Evolutionary conservation across 2,888 invertebrate genomes (phyloP), one percentile per base, ranked within the genome.

Genomic region (Tiliacea citrago): DNA sequence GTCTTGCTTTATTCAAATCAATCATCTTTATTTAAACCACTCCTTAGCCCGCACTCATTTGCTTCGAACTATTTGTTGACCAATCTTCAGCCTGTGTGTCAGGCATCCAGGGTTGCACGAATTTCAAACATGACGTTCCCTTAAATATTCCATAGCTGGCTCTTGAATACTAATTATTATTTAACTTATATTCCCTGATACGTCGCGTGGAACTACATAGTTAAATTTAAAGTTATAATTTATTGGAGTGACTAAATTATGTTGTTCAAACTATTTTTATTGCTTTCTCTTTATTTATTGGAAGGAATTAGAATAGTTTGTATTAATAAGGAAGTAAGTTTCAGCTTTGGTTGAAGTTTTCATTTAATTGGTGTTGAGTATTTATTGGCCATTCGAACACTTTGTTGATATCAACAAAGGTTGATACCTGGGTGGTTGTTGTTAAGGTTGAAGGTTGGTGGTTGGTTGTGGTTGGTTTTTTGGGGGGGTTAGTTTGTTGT

Each of bases 111-210:
- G 87, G 86, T 84, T 82, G 88, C 88, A 91, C 88, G 90, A 91
- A 89, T 88, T 85, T 88, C 87, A 80, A 89, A 83, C 90, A 87
- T 89, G 86, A 84, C 90, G 86, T 55, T 75, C 82, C 86, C 79
- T 84, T 90, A 91, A 89, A 90, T 92, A 91, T 90, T 91, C 90
- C 89, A 85, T 73, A 78, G 81, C 87, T 79, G 84, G 85, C 88
- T 87, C 86, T 85, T 89, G 93, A 92, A 93, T 93, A 92, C 93
- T 93, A 93, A 93, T 94, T 93, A 90, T 88, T 86, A 73, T 82
- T 82, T 63, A 73, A 86, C 82, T 84, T 84, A 76, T 76, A 77
- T 75, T 81, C 78, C 78, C 66, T 58, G 80, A 85, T 85, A 67
- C 69, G 29, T 84, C 57, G 85, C 82, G 85, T 84, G 84, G 62